Conservation (phyloP, 2,797 vertebrate genomes). For the Sebastes aleutianus region DNA sequence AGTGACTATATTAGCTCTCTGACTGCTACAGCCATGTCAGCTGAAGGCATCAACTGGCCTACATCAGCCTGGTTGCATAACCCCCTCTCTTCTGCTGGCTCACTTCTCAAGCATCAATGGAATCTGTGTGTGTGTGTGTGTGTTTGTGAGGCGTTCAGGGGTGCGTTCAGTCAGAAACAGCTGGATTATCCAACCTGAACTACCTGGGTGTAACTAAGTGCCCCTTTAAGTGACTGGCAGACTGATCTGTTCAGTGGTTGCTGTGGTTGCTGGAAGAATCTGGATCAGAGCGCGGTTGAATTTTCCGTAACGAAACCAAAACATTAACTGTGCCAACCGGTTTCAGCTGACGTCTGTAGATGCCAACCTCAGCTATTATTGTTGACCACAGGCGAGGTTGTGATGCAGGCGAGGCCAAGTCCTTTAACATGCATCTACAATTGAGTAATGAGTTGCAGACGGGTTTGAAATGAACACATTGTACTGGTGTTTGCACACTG, state of each 20-base stretch:
- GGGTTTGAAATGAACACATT: neutral
- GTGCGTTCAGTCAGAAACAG: constrained; percentile 1
- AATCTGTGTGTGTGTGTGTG: constrained; percentile 3
- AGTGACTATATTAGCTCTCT: constrained; percentile 33
- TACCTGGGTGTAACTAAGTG: constrained; percentile 1
- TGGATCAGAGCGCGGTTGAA: neutral
- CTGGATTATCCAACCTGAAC: constrained; percentile 13
- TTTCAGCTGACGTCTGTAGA: constrained; percentile 3
- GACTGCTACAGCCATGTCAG: constrained; percentile 47
- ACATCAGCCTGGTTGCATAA: constrained; percentile 64
- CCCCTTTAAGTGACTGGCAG: neutral
- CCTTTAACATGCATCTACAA: neutral
- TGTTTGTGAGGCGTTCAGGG: neutral
- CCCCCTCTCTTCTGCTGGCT: neutral
- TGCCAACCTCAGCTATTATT: neutral
- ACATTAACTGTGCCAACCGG: neutral
- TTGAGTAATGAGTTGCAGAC: neutral
- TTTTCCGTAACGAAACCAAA: constrained; percentile 19
- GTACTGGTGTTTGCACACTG: neutral
- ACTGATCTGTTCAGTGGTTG: neutral
- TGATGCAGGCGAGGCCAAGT: neutral
- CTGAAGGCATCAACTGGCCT: constrained; percentile 62
- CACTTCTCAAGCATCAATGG: constrained; percentile 44
- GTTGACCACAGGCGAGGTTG: neutral
- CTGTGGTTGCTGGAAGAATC: neutral